A percentile compares a stretch with the other conserved stretches of the same genome.
Evolutionary conservation across 2,797 vertebrate genomes (phyloP).

Genomic region (Pseudochaenichthys georgianus): DNA sequence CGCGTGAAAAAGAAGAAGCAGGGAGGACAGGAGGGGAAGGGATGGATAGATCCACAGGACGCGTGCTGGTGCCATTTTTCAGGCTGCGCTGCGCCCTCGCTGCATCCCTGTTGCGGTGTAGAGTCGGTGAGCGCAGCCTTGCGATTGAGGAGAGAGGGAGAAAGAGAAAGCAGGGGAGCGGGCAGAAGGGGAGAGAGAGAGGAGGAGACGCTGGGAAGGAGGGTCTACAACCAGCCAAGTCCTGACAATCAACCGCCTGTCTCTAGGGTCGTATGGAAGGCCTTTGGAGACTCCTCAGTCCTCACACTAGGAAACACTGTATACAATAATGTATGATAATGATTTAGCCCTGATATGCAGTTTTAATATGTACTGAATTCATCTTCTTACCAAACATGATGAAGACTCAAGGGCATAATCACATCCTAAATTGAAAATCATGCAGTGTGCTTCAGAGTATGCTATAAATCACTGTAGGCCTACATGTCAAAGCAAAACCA

Average conservation of each 20-base stretch:
- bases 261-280: constrained; percentile 40
- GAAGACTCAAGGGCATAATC: background rate
- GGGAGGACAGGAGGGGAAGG: constrained; percentile 72
- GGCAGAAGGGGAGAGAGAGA: constrained; percentile 39
- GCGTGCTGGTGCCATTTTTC: constrained; percentile 86
- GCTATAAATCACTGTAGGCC: background rate
- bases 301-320: constrained; percentile 1
- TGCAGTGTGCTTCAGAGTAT: background rate
- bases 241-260: constrained; percentile 80
- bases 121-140: constrained; percentile 82
- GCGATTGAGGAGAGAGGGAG: constrained; percentile 71
- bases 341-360: constrained; percentile 2
- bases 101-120: constrained; percentile 86
- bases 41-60: constrained; percentile 87
- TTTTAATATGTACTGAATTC: background rate
- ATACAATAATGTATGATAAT: background rate
- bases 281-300: constrained; percentile 18
- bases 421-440: background rate
- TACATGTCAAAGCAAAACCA: constrained; percentile 12
- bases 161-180: constrained; percentile 41
- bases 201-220: constrained; percentile 77
- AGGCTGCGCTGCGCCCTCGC: constrained; percentile 87
- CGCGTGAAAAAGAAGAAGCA: constrained; percentile 75
- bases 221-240: constrained; percentile 74
- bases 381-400: background rate